Evolutionary conservation across 2,797 vertebrate species (phyloP), one percentile per base, ranked within the genome.

Genomic region (Tadarida brasiliensis): DNA sequence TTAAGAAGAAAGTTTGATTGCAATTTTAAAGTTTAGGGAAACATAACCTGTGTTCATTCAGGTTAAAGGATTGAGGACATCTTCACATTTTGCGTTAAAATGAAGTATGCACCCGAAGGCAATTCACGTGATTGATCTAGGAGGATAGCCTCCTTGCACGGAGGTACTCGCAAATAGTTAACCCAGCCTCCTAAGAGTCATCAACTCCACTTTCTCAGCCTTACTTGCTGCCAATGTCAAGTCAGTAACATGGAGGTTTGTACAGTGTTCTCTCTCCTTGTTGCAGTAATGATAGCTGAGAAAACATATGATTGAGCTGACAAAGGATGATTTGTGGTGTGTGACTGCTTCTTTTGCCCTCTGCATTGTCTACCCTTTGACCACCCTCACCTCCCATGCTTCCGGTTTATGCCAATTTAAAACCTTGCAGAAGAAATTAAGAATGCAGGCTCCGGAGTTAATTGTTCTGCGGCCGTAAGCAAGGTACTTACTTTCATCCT

Each of bases 1-100:
- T 89, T n/a, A 81, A 78, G 63, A 73, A 82, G 47, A 65, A 83
- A 76, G 24, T 83, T 95, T 87, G 70, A 71, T 71, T 78, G 22
- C 17, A 26, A 30, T 33, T 44, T 84, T 67, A 73, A 82, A 54
- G 28, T 51, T 88, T 95, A 76, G 20, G 30, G 82, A 87, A 92
- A 71, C 4, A 65, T 85, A 77, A 70, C 7, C 26, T 19, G 3
- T 67, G 5, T 44, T 85, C 10, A 77, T 63, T 47, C 65, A 91
- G 57, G 54, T 44, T 44, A 81, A 17, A 10, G 30, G 33, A 15
- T 6, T 44, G 39, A 95, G 33, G 30, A 11, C 3, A 68, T 59
- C 19, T 81, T 86, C 22, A 33, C 8, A 54, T 35, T 61, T 61
- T 71, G 17, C 10, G 30, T 20, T 77, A 20, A 47, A 24, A 67